phyloP scores from a whole-genome alignment of 2,888 invertebrate species.

The Brenthis daphne region DNA sequence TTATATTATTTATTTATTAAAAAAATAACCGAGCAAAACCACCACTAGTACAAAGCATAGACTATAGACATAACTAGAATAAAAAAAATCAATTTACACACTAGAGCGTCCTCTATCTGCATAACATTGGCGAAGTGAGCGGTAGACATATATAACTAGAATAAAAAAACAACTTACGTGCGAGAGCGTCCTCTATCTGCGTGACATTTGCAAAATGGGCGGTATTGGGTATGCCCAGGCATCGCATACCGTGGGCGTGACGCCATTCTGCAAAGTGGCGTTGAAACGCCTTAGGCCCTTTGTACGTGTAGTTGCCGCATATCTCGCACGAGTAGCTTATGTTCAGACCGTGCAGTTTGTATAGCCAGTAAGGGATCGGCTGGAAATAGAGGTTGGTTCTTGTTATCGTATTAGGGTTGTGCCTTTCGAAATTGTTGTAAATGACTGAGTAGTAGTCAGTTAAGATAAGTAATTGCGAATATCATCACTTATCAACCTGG shows the following conservation, averaged over 20 bases:
- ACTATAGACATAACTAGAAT: no score
- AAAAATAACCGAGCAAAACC: no score
- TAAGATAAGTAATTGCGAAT: neutral
- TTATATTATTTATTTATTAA: no score
- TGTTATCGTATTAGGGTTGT: neutral
- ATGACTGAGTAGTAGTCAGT: neutral
- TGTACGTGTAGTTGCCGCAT: constrained; percentile 99
- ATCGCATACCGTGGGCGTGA: constrained; percentile 97
- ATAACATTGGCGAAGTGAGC: no score
- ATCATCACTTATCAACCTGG: neutral
- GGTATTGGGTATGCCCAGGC: constrained; percentile 99
- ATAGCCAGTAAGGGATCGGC: constrained; percentile 96
- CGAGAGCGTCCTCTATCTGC: constrained; percentile 98
- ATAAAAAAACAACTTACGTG: constrained; percentile 83
- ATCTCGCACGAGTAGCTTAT: constrained; percentile 99
- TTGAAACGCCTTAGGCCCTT: constrained; percentile 99
- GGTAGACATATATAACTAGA: neutral
- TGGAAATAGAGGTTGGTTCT: constrained; percentile 44
- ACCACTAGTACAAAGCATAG: no score
- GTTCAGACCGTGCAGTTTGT: constrained; percentile 99
- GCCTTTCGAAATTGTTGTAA: no score
- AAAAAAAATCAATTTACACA: no score
- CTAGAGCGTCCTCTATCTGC: no score
- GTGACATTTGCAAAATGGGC: constrained; percentile 99
- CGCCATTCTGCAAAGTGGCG: constrained; percentile 98